Percentiles rank a stretch among this genome's conserved stretches.
These are phyloP conservation scores for Melanophora roralis DNA, from an alignment of 2,888 invertebrate species.

Conservation along the genomic window DNA sequence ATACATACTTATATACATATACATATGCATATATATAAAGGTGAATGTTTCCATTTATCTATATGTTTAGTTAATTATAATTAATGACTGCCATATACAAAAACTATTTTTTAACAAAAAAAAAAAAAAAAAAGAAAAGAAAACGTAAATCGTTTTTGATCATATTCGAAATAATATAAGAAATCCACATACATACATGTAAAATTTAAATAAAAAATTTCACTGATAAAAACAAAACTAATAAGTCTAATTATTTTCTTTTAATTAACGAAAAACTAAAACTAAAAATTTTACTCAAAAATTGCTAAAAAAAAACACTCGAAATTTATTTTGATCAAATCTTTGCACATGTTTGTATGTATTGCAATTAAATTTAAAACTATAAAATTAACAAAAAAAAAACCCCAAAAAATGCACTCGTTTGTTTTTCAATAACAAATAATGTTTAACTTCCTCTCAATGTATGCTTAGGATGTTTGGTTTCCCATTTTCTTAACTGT, in stretches of 20 bases:
- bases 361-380: not conserved
- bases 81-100: constrained; percentile 58
- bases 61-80: constrained; percentile 22
- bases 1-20: too few species aligned
- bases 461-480: constrained; percentile 24
- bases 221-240: constrained; percentile 3
- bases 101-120: constrained; percentile 43
- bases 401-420: not conserved
- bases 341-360: constrained; percentile 2
- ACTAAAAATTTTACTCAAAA: constrained; percentile 10
- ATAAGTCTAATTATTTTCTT: constrained; percentile 27
- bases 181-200: not conserved
- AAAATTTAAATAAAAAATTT: not conserved
- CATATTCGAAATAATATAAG: too few species aligned
- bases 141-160: too few species aligned
- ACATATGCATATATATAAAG: too few species aligned
- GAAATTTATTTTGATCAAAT: constrained; percentile 33
- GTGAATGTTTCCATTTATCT: constrained; percentile 6
- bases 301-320: constrained; percentile 50
- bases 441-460: constrained; percentile 20
- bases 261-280: not conserved
- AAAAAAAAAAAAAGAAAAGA: constrained; percentile 3
- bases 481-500: not conserved
- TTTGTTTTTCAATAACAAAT: not conserved
- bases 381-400: not conserved